Evolutionary conservation across 2,113 vertebrate species (phyloP).

Genomic region (Riparia riparia): DNA sequence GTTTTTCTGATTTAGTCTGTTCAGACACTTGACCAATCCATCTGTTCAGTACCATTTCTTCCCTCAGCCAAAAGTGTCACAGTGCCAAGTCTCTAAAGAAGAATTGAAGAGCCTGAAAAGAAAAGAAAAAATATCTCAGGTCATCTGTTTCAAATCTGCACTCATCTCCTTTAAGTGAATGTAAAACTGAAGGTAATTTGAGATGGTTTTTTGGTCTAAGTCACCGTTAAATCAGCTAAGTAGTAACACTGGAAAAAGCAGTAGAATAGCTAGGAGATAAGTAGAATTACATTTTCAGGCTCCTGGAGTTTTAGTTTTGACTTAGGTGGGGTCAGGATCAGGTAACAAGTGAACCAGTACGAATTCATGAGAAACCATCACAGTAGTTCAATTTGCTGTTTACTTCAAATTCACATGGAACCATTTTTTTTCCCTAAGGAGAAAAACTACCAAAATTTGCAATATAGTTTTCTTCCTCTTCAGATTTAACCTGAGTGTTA

Average conservation of each 20-base stretch:
- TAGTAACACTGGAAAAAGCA: not conserved
- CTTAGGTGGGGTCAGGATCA: not conserved
- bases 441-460: not conserved
- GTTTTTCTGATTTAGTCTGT: conserved; percentile 37
- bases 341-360: not conserved
- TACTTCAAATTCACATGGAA: not conserved
- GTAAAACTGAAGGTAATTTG: conserved; percentile 46
- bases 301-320: not conserved
- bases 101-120: not conserved
- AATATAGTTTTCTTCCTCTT: not conserved
- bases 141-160: conserved; percentile 46
- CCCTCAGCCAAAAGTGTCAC: not conserved
- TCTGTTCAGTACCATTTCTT: conserved; percentile 12
- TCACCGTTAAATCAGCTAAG: conserved; percentile 2
- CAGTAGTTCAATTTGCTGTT: not conserved
- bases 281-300: conserved; percentile 20
- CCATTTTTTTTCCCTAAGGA: not conserved
- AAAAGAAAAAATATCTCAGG: not conserved
- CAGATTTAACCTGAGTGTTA: not conserved
- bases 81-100: conserved; percentile 24
- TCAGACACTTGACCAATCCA: conserved; percentile 24
- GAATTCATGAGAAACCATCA: not conserved
- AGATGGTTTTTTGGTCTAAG: conserved; percentile 23
- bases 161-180: conserved; percentile 41
- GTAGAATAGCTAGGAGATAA: not conserved